Base-by-base conservation (phyloP, 2,113 vertebrate genomes). In the Misgurnus mizolepis region DNA sequence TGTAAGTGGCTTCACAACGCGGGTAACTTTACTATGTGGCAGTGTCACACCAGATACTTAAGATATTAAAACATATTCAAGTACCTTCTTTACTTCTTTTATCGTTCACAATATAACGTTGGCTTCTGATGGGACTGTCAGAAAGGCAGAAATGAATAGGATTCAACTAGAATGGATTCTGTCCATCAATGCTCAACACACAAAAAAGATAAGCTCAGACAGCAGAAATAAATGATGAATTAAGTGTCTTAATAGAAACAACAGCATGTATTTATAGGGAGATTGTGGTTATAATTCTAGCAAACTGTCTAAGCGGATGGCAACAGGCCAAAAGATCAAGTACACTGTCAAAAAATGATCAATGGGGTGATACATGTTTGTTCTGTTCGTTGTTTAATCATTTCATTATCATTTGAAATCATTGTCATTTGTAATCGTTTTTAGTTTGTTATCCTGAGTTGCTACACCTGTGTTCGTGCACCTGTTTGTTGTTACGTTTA, bases 161-260 rank as follows among this genome's bases (percentile, higher is more conserved):
- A 85, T 71, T 79, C 56, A 69, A 65, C 22, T 43, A 50, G 71
- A 76, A 85, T 70, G 34, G 43, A 79, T 71, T 47, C 41, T 79
- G 76, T 85, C 53, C 1, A 50, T 53, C 4, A 53, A 55, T 65
- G 67, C 34, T n/a, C n/a, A 7, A n/a, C 0, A 17, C 8, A 78
- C 41, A 67, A 65, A 80, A 80, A 56, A 15, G 11, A 55, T 14
- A 72, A 15, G 47, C 53, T 77, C 50, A 41, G 14, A 15, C 58
- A 9, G 56, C 49, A 5, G 79, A 70, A 75, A 69, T 64, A 17
- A 74, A 71, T 39, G 55, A 64, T 55, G 64, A 1, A 43, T 9
- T n/a, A 17, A 6, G 5, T 70, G 67, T 64, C 60, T 73, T 69
- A 34, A 72, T 5, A 43, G 67, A 45, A 39, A 80, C 34, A 18